Base-by-base conservation (phyloP, 30 jellyfish, hydroid and myxozoan species). In the Haliclystus octoradiatus region DNA sequence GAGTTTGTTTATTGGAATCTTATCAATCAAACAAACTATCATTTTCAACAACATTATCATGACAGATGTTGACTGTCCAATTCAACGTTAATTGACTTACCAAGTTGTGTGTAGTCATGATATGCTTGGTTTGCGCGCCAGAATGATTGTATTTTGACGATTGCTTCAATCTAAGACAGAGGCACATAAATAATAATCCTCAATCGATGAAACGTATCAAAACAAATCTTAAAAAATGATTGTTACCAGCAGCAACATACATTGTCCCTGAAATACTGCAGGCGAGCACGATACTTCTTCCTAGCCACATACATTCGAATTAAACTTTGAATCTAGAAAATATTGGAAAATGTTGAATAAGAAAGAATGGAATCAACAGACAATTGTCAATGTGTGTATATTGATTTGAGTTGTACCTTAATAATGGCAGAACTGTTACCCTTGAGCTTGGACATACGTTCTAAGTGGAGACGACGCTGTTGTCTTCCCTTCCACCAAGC, bases 121-220 rank as follows among this genome's bases (percentile, higher is more conserved):
- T 84, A 95, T 1, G 99, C 96, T 84, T 77, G 66, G 73, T 92
- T 84, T 25, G 99, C 96, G 35, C 99, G 70, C 33, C 82, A 82
- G 85, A 92, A 92, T 1, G 99, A 92, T 72, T 92, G 99, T 60
- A 92, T 84, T 69, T 49, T 72, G 51, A 92, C 70, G 4, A 84
- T 81, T 1, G 79, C 95, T 24, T 74, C 69, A 52, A 84, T 68
- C 99, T 84, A 68, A 23, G 31, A 47, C 22, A 28, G 53, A 3
- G 57, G 9, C 57, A 40, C 57, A 40, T 40, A 40, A 19, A 40
- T 5, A 40, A 40, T 40, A 40, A 40, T 19, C 9, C 19, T 40
- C 9, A 40, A 40, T 40, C 40, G 14, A 60, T 26, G 52, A 2
- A 63, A n/a, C n/a, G n/a, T n/a, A n/a, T n/a, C n/a, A n/a, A n/a